Evolutionary conservation across 2,113 vertebrate species (phyloP), one percentile per base, ranked within the genome.

Genomic region (Hippocampus comes): DNA sequence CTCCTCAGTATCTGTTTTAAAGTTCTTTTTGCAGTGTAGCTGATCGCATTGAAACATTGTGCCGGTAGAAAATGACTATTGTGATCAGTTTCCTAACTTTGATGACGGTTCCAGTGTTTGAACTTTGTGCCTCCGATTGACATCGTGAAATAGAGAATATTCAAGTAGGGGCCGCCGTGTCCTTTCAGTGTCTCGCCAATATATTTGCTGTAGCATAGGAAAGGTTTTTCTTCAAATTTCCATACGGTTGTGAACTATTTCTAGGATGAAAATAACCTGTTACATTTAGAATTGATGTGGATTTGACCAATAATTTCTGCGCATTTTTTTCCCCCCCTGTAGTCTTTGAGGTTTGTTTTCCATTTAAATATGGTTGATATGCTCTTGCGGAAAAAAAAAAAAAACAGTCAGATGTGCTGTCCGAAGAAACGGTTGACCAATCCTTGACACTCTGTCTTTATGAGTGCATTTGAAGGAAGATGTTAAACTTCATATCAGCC

Each of bases 161-260:
- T 56, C 46, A 55, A 67, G 34, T 74, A 70, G 74, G 76, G 56
- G 75, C 48, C 70, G 46, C 68, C 17, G 43, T 48, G 70, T 71
- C 59, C 67, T 68, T 63, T 68, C 48, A 34, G 66, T 34, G 78
- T 84, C 42, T 72, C 78, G 77, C 56, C 63, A 75, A 67, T 86
- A 78, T 85, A 86, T 84, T 77, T 78, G 74, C 72, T 17, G 81
- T 85, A 82, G 74, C 49, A 18, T 87, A 84, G 74, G 59, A 61
- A 73, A 12, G 30, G 51, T 46, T 61, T 38, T 43, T 77, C 70
- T 42, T 74, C 66, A 78, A 63, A 78, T 68, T 57, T 77, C 67
- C 75, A 68, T 86, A 68, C 78, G 15, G 76, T 84, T 68, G 76
- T 84, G 70, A 71, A 43, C 60, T 72, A 78, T 79, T 86, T 78